Evolutionary conservation across 2,113 vertebrate genomes (phyloP).

Genomic region (Anolis carolinensis): DNA sequence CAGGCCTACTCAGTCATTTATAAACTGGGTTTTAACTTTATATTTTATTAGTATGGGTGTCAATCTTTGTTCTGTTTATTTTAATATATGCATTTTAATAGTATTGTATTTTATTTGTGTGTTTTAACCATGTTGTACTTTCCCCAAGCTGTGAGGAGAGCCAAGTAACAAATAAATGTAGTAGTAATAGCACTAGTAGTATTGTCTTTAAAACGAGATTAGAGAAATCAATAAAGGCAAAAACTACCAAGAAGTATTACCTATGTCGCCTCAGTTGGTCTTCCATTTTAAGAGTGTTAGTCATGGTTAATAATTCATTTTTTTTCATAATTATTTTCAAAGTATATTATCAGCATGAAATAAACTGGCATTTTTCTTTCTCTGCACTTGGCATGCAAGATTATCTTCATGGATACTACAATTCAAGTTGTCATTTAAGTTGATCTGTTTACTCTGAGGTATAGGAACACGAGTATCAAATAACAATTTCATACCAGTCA

Average conservation of each 20-base stretch:
- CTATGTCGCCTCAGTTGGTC: neutral
- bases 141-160: too few relatives aligned
- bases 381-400: neutral
- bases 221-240: neutral
- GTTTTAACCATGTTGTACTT: too few relatives aligned
- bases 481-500: too few relatives aligned
- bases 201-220: neutral
- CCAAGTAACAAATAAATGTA: too few relatives aligned
- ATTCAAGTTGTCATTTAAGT: neutral
- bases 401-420: too few relatives aligned
- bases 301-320: neutral
- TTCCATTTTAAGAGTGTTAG: neutral
- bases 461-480: neutral
- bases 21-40: too few relatives aligned
- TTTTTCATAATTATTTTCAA: neutral
- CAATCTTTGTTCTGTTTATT: too few relatives aligned
- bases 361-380: neutral
- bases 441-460: neutral
- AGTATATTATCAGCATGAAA: neutral
- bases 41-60: too few relatives aligned
- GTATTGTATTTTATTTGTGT: too few relatives aligned
- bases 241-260: neutral
- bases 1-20: too few relatives aligned
- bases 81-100: too few relatives aligned
- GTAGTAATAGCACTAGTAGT: too few relatives aligned